Percentiles rank a stretch among this genome's conserved stretches.
phyloP scores from a whole-genome alignment of 2,797 vertebrate genomes.

The Sternarchorhynchus goeldii region DNA sequence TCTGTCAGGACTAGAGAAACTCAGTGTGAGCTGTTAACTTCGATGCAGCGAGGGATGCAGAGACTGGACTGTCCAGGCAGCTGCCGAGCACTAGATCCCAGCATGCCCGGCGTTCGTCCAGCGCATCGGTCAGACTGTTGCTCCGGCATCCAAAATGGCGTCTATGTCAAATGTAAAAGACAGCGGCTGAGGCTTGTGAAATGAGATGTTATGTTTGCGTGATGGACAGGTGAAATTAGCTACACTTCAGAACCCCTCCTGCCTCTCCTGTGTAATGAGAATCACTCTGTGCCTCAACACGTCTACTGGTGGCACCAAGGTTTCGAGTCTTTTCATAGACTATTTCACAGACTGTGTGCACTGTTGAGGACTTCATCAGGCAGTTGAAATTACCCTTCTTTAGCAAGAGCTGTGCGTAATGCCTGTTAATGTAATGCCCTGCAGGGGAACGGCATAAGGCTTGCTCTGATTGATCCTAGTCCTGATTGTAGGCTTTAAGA shows the following conservation, averaged over 20 bases:
- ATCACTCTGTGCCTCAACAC: constrained; percentile 13
- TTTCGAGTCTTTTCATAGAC: constrained; percentile 1
- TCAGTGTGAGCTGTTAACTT: constrained; percentile 23
- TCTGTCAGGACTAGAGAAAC: constrained; percentile 3
- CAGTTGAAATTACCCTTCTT: constrained; percentile 3
- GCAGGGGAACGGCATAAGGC: constrained; percentile 39
- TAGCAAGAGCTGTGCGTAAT: constrained; percentile 42
- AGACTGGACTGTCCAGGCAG: not conserved
- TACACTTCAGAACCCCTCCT: not conserved
- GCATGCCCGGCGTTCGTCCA: not conserved
- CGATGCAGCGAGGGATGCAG: not conserved
- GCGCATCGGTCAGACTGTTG: not conserved
- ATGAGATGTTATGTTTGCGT: constrained; percentile 3
- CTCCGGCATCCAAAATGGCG: not conserved
- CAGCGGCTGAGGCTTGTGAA: not conserved
- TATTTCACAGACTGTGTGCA: not conserved
- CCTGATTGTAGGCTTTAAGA: constrained; percentile 37
- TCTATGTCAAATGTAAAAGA: constrained; percentile 16
- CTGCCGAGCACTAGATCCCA: not conserved
- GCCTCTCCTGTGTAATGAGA: constrained; percentile 22
- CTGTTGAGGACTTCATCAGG: not conserved
- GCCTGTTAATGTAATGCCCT: constrained; percentile 44
- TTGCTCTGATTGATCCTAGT: constrained; percentile 41
- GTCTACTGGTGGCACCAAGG: not conserved
- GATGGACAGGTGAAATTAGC: constrained; percentile 21